phyloP scores from a whole-genome alignment of 2,888 invertebrate species.

The Phasia obesa region DNA sequence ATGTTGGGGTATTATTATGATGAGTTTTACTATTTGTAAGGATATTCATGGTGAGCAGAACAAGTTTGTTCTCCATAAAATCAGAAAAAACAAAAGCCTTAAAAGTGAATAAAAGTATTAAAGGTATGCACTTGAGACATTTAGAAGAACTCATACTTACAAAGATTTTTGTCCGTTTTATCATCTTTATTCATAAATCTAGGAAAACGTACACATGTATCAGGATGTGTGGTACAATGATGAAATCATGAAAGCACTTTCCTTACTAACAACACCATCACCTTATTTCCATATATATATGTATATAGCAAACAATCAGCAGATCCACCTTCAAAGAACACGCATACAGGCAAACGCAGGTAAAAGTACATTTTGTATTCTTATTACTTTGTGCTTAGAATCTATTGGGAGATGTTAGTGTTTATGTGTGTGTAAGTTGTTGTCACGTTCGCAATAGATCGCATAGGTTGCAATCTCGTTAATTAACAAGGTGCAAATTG shows the following conservation, averaged over 20 bases:
- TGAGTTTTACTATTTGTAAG: conserved; percentile 14
- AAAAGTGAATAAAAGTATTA: conserved; percentile 60
- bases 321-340: conserved; percentile 14
- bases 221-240: conserved; percentile 5
- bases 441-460: conserved; percentile 79
- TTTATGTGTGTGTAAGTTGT: conserved; percentile 53
- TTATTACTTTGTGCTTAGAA: conserved; percentile 41
- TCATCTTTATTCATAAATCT: conserved; percentile 24
- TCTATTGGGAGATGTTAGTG: conserved; percentile 19
- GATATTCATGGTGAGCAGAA: conserved; percentile 20
- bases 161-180: conserved; percentile 19
- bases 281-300: conserved; percentile 28
- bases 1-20: conserved; percentile 42
- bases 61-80: conserved; percentile 47
- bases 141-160: conserved; percentile 49
- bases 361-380: conserved; percentile 22
- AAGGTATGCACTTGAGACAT: conserved; percentile 69
- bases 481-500: conserved; percentile 81
- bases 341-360: not conserved
- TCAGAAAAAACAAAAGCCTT: conserved; percentile 3
- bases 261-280: conserved; percentile 5
- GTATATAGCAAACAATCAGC: conserved; percentile 12
- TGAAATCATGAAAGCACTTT: conserved; percentile 6
- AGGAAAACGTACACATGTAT: not conserved
- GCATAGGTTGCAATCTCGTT: conserved; percentile 79